These are phyloP conservation scores for Spinus pinus DNA, from an alignment of 2,797 vertebrate species.

Conservation along the genomic window DNA sequence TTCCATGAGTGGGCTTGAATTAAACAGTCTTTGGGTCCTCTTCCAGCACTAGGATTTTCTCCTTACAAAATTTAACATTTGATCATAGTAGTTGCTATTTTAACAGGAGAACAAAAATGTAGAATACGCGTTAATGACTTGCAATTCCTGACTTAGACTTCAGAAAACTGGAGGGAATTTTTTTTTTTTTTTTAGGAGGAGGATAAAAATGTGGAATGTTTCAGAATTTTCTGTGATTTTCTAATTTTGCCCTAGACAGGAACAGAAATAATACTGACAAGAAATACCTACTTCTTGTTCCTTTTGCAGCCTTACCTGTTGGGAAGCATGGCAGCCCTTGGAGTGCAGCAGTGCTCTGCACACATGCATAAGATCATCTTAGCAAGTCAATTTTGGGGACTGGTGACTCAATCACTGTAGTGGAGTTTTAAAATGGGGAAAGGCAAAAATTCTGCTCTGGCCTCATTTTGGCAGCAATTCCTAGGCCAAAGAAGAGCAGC, in stretches of 20 bases:
- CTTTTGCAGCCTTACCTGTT: neutral
- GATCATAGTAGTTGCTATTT: conserved; percentile 32
- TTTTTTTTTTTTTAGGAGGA: neutral
- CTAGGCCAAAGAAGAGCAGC: neutral
- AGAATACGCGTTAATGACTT: neutral
- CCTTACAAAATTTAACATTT: neutral
- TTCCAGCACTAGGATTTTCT: neutral
- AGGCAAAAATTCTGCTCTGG: neutral
- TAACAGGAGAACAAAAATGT: neutral
- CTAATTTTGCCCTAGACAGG: neutral
- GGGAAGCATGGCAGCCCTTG: neutral
- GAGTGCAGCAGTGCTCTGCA: neutral
- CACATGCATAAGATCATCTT: neutral
- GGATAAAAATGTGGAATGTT: neutral
- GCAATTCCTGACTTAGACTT: neutral
- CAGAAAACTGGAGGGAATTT: neutral
- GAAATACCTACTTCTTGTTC: neutral
- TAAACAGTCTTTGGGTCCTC: conserved; percentile 12
- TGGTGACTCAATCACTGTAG: neutral
- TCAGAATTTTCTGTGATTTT: neutral
- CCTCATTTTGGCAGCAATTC: neutral
- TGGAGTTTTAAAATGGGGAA: neutral
- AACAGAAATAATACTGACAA: neutral
- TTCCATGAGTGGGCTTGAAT: conserved; percentile 29
- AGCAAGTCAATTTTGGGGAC: neutral